Evolutionary conservation across 2,797 vertebrate species (phyloP).

Genomic region (Tapirus indicus): DNA sequence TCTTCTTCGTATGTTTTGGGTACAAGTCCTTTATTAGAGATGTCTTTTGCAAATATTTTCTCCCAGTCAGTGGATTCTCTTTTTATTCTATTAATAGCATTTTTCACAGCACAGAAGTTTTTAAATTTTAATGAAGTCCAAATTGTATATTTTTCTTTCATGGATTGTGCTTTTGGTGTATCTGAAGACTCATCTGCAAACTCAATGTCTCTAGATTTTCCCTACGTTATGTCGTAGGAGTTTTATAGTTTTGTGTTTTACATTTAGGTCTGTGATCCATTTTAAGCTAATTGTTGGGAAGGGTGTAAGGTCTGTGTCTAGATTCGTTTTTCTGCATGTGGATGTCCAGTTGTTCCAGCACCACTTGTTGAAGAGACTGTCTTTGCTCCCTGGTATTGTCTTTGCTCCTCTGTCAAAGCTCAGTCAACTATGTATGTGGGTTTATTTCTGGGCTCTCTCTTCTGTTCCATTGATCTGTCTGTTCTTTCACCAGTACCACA

Average conservation of each 20-base stretch:
- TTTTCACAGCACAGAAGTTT: not conserved
- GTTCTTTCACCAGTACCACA: not conserved
- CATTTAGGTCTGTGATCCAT: not conserved
- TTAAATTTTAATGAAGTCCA: not conserved
- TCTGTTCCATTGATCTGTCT: not conserved
- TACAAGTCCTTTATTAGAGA: too few relatives aligned
- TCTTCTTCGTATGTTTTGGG: not conserved
- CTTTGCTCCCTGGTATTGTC: not conserved
- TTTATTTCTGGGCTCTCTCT: not conserved
- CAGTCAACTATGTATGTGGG: too few relatives aligned
- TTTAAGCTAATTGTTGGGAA: not conserved
- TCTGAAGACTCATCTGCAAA: not conserved
- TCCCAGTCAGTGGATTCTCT: too few relatives aligned
- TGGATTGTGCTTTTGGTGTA: not conserved
- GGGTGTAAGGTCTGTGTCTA: not conserved
- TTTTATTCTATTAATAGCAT: accelerated
- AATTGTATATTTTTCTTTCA: too few relatives aligned
- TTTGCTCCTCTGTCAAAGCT: not conserved
- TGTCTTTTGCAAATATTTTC: not conserved
- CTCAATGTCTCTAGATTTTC: not conserved
- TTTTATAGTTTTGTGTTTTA: not conserved
- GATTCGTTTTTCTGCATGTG: not conserved
- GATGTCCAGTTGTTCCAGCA: not conserved
- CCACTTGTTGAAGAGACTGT: accelerated
- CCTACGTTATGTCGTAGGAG: not conserved